Base-by-base conservation (phyloP, 2,797 vertebrate genomes). In the Aldrovandia affinis region DNA sequence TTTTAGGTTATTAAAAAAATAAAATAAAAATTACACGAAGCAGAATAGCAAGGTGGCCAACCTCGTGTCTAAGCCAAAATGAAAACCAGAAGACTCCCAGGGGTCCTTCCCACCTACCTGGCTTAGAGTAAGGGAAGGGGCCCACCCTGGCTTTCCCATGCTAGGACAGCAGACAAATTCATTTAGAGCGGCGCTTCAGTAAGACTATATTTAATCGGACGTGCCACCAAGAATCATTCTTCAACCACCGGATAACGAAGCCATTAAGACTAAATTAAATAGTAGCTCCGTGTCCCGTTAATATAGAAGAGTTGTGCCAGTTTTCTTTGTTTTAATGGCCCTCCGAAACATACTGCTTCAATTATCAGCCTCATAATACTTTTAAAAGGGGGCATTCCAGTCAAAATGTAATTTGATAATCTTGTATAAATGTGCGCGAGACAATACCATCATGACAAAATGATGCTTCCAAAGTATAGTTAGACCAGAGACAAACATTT, bases 201-300 rank as follows among this genome's bases (percentile, higher is more conserved):
- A 86, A 85, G 52, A 68, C 81, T 61, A 85, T 87, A 81, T 87
- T 81, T 7, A 81, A 88, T 50, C 59, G 85, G 81, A 86, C 77
- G 84, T 84, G 63, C 84, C 63, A 88, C 20, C 36, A 52, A 81
- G 78, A 83, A 81, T 75, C 85, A 86, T 87, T 88, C 86, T 84
- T 80, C 83, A 81, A 84, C 84, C 80, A 68, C 59, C 83, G 47
- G 42, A 87, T 82, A 83, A 70, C 18, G 83, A 85, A 33, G 83
- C 85, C 88, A 87, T 81, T n/a, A n/a, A n/a, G n/a, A n/a, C 55
- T 65, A 83, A 52, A 80, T 83, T 80, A 77, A 84, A 83, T 83
- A 85, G 78, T 44, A 20, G 28, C 28, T 42, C 86, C 42, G 63
- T 78, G 81, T 80, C 47, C 81, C 80, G 70, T 83, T 81, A 63